phyloP scores from a whole-genome alignment of 1,140 invertebrate genomes.

The Cylas formicarius region DNA sequence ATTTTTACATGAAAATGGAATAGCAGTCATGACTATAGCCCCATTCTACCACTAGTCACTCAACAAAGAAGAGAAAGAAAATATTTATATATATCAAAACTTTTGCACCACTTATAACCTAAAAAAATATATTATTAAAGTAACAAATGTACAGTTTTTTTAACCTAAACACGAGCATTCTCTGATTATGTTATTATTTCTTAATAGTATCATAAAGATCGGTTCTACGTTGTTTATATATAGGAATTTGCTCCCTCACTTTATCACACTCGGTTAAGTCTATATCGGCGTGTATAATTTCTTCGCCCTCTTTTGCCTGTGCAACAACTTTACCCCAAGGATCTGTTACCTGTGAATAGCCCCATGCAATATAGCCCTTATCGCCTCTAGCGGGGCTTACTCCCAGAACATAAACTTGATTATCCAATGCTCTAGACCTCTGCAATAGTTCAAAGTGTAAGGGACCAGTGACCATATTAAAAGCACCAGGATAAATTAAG shows the following conservation, averaged over 20 bases:
- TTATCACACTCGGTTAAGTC: slow-evolving; percentile 67
- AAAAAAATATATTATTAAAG: too few relatives aligned
- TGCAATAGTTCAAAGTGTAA: slow-evolving; percentile 85
- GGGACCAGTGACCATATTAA: slow-evolving; percentile 93
- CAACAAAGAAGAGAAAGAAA: not conserved
- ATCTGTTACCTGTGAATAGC: slow-evolving; percentile 76
- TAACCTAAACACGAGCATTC: too few relatives aligned
- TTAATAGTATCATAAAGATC: slow-evolving; percentile 68
- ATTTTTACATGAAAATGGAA: slow-evolving; percentile 19
- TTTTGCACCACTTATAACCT: too few relatives aligned
- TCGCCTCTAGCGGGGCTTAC: slow-evolving; percentile 71
- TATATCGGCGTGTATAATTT: slow-evolving; percentile 68
- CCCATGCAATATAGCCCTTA: slow-evolving; percentile 80
- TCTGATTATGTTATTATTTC: slow-evolving; percentile 3
- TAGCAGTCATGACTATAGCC: slow-evolving; percentile 2
- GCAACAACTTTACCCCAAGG: slow-evolving; percentile 80
- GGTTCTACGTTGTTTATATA: slow-evolving; percentile 63
- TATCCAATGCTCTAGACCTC: slow-evolving; percentile 75
- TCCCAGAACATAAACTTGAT: slow-evolving; percentile 71
- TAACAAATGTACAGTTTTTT: too few relatives aligned
- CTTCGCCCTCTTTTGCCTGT: slow-evolving; percentile 62
- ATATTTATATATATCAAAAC: slow-evolving; percentile 8
- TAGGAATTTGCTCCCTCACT: slow-evolving; percentile 74
- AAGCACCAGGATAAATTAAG: slow-evolving; percentile 60
- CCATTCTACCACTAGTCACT: slow-evolving; percentile 14